Conservation (phyloP, 2,113 vertebrate genomes). For the Anseranas semipalmata region DNA sequence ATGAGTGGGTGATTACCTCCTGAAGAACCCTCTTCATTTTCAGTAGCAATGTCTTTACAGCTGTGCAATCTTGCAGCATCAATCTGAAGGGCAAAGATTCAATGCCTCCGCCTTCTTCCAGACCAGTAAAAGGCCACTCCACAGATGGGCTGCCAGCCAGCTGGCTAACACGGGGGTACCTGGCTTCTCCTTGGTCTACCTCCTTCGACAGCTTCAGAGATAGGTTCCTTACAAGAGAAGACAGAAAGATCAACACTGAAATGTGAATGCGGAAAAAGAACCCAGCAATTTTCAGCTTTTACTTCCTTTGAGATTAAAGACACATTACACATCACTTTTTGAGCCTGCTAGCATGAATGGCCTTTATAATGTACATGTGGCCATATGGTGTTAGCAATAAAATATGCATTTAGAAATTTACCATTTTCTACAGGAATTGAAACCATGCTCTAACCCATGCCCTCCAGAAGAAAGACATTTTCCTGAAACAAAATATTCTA, state of each 20-base stretch:
- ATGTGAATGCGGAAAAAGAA: not conserved
- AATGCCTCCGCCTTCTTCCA: conserved; percentile 86
- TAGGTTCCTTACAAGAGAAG: conserved; percentile 71
- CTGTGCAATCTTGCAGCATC: conserved; percentile 96
- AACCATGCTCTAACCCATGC: fast-evolving
- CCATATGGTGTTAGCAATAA: not conserved
- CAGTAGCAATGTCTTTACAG: conserved; percentile 92
- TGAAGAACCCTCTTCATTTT: conserved; percentile 94
- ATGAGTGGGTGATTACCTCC: conserved; percentile 83
- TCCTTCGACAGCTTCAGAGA: conserved; percentile 81
- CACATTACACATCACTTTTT: not conserved
- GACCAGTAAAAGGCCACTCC: conserved; percentile 80
- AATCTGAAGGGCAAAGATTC: conserved; percentile 90
- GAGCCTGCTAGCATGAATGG: not conserved
- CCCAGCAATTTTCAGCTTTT: not conserved
- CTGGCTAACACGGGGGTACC: conserved; percentile 63
- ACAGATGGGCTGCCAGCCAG: conserved; percentile 75
- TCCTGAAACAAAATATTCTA: not conserved
- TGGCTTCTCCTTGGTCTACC: conserved; percentile 71
- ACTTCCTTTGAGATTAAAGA: not conserved
- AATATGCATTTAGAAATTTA: not conserved
- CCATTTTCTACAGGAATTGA: not conserved
- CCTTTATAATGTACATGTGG: not conserved
- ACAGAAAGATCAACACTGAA: not conserved
- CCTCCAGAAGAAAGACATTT: not conserved